phyloP scores from a whole-genome alignment of 2,113 vertebrate species.

The Chrysemys picta region DNA sequence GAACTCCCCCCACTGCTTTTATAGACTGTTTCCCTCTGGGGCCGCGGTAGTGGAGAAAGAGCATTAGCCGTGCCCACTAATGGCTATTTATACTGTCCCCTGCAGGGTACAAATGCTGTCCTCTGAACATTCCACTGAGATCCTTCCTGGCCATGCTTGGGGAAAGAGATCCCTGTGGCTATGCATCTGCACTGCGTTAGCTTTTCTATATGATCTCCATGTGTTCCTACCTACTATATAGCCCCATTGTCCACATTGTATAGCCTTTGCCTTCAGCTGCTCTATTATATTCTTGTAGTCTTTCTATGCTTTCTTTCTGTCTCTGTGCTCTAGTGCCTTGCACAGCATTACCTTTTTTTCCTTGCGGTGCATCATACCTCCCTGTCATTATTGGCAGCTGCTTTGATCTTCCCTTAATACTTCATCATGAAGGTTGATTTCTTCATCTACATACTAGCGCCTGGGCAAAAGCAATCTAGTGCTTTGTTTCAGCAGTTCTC shows the following conservation, averaged over 20 bases:
- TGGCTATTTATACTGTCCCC: not conserved
- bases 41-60: not conserved
- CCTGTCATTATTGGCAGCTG: not conserved
- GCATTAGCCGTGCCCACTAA: not conserved
- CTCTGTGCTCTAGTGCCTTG: not conserved
- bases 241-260: not conserved
- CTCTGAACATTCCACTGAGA: not conserved
- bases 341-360: not conserved
- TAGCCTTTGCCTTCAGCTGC: not conserved
- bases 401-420: not conserved
- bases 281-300: not conserved
- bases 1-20: not conserved
- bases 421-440: not conserved
- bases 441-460: not conserved
- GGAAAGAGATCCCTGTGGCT: not conserved
- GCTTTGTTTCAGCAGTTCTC: not conserved
- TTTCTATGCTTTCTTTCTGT: not conserved
- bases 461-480: not conserved
- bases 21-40: not conserved
- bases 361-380: not conserved
- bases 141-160: not conserved
- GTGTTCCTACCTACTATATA: not conserved
- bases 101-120: not conserved
- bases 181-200: not conserved
- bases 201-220: not conserved